Evolutionary conservation across 2,797 vertebrate genomes (phyloP).

Genomic region (Bradypodion ventrale): DNA sequence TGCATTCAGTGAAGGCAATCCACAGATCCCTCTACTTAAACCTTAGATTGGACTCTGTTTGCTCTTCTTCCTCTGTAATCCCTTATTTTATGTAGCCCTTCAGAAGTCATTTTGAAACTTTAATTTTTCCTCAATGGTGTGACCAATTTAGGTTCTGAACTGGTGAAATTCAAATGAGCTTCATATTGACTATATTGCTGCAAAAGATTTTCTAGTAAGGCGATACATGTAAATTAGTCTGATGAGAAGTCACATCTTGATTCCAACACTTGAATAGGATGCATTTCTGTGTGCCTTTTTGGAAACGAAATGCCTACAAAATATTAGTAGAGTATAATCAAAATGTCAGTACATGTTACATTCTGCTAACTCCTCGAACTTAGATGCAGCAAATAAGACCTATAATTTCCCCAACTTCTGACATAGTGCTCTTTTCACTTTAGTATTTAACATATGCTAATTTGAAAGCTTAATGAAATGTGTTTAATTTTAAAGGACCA

Average conservation of each 20-base stretch:
- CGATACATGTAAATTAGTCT: conserved; percentile 1
- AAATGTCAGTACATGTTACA: conserved; percentile 17
- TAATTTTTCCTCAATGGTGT: conserved; percentile 37
- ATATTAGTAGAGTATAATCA: conserved; percentile 6
- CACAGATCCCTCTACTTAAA: conserved; percentile 21
- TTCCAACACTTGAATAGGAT: conserved; percentile 1
- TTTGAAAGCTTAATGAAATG: background rate
- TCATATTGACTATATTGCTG: conserved; percentile 13
- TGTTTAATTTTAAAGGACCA: background rate
- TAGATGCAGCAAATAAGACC: conserved; percentile 9
- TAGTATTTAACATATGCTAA: conserved; percentile 7
- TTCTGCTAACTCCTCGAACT: conserved; percentile 8
- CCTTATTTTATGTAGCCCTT: conserved; percentile 21
- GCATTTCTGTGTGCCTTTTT: background rate
- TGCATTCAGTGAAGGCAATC: conserved; percentile 17
- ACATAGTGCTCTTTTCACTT: background rate
- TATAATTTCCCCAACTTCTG: background rate
- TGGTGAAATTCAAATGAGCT: conserved; percentile 22
- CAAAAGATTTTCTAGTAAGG: conserved; percentile 20
- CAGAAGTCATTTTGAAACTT: conserved; percentile 33
- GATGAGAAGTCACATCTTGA: conserved; percentile 27
- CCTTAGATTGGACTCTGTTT: conserved; percentile 9
- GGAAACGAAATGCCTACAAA: background rate
- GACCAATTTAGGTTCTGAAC: conserved; percentile 23
- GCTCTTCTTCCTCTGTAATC: conserved; percentile 21